Base-by-base conservation (phyloP, 2,888 invertebrate genomes). In the Horisme vitalbata region DNA sequence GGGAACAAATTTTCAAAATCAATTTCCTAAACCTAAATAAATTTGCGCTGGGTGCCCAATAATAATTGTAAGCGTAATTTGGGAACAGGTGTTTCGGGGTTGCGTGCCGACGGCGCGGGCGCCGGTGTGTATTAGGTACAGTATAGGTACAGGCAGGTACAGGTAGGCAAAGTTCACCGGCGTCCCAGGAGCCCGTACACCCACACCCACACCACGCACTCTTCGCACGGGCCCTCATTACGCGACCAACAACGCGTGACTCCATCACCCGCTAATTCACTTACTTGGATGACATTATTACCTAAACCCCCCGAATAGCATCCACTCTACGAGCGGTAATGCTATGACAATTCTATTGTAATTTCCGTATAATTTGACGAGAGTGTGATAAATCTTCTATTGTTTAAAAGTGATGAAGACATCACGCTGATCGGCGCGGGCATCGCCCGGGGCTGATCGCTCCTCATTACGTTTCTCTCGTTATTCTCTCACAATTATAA, bases 251-350 rank as follows among this genome's bases (percentile, higher is more conserved):
- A 65, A 76, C 68, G 75, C 82, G 78, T 79, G 78, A 79, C 78
- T 69, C 59, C 65, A 71, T 67, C 75, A 69, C 55, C 57, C 55
- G 64, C 65, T 73, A 71, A 76, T 74, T 75, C 71, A 74, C 66
- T 75, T 73, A 71, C 69, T 53, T 62, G 66, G 73, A 74, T 71
- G 75, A 78, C 77, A 75, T 77, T 71, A 79, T 78, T 75, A 41
- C 6, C n/a, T 6, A 75, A 52, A 67, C 64, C 39, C 35, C 34
- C 63, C 64, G 68, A 73, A 74, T 76, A 75, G 69, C 71, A 68
- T 65, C 64, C 57, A 11, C 6, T 9, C 1, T 3, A 33, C 59
- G 59, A 56, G 54, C 59, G 62, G 62, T 71, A 65, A 67, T 71
- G 72, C 63, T 65, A 63, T 61, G 68, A 62, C 71, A 66, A 65